Evolutionary conservation across 2,113 vertebrate species (phyloP).

Genomic region (Lepus europaeus): DNA sequence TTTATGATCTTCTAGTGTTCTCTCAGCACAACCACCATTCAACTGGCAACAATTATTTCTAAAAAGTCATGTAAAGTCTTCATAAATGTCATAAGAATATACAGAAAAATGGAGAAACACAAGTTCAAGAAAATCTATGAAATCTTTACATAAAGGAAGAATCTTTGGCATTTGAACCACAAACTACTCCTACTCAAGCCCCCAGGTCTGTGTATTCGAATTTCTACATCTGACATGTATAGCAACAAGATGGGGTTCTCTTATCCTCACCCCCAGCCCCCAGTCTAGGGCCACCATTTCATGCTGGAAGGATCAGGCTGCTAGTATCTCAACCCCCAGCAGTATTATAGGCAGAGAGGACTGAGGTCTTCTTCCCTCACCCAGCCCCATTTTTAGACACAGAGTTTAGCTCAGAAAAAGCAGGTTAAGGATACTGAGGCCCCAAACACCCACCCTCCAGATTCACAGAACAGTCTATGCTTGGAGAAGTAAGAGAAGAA

Average conservation of each 20-base stretch:
- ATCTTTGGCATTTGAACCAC: not conserved
- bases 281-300: not conserved
- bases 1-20: too few species aligned
- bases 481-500: not conserved
- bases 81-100: not conserved
- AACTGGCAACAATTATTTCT: not conserved
- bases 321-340: not conserved
- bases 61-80: not conserved
- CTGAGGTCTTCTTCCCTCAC: not conserved
- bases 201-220: not conserved
- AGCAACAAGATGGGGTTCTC: too few species aligned
- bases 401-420: not conserved
- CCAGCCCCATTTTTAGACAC: not conserved
- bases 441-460: not conserved
- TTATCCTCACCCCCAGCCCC: too few species aligned
- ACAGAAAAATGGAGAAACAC: not conserved
- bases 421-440: not conserved
- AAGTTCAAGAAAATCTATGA: not conserved
- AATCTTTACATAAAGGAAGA: not conserved
- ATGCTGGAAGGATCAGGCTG: too few species aligned
- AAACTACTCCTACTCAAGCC: not conserved
- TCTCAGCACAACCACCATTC: not conserved
- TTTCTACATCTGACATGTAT: not conserved
- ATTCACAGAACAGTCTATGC: not conserved
- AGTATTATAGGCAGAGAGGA: accelerated